Evolutionary conservation across 2,888 invertebrate genomes (phyloP).

Genomic region (Colostygia pectinataria): DNA sequence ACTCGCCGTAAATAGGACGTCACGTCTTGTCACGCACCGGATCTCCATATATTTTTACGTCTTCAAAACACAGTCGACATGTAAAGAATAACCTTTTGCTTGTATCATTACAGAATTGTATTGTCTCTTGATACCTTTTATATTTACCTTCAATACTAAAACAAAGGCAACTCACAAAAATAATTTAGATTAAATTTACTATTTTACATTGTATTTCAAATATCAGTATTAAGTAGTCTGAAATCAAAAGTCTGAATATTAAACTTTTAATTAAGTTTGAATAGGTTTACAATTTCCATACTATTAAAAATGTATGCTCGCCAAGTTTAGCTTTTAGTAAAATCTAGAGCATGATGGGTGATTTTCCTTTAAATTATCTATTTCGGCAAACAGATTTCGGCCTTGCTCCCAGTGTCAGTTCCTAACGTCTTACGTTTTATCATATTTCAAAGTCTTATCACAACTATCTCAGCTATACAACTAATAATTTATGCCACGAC

Average conservation of each 20-base stretch:
- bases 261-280: too few species aligned
- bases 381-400: conserved; percentile 5
- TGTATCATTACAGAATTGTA: too few species aligned
- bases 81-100: too few species aligned
- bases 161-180: too few species aligned
- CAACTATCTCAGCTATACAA: conserved; percentile 11
- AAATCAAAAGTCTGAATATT: too few species aligned
- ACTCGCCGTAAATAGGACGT: conserved; percentile 29
- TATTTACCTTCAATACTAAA: too few species aligned
- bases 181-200: too few species aligned
- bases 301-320: too few species aligned
- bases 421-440: not conserved
- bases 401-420: conserved; percentile 9
- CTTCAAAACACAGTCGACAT: not conserved
- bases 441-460: conserved; percentile 10
- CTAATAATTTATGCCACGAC: conserved; percentile 6
- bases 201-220: too few species aligned
- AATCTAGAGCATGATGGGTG: not conserved
- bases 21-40: conserved; percentile 11
- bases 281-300: too few species aligned
- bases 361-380: conserved; percentile 2
- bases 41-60: conserved; percentile 17
- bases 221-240: too few species aligned
- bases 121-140: too few species aligned
- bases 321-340: not conserved